Conservation (phyloP, 2,797 vertebrate species). For the Chloroceryle amazona region DNA sequence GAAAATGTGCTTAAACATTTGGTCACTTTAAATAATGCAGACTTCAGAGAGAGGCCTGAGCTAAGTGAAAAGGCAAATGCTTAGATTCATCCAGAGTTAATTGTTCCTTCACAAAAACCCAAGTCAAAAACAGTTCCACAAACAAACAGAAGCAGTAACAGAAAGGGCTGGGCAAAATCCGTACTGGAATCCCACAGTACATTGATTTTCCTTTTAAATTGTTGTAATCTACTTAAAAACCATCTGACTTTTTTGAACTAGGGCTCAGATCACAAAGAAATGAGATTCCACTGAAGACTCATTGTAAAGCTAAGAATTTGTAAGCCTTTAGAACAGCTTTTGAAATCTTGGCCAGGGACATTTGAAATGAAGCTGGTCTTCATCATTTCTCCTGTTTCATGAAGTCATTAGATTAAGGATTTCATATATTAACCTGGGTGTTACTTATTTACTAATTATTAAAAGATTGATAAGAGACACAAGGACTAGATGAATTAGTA, state of each 20-base stretch:
- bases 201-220: slow-evolving; percentile 34
- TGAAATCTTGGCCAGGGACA: background rate
- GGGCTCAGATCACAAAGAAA: background rate
- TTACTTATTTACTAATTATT: background rate
- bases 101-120: background rate
- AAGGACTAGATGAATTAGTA: slow-evolving; percentile 17
- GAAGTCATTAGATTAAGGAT: slow-evolving; percentile 47
- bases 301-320: background rate
- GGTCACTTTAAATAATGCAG: background rate
- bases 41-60: background rate
- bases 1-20: background rate
- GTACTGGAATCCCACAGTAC: background rate
- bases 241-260: background rate
- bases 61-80: background rate
- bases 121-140: slow-evolving; percentile 20
- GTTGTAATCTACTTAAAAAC: background rate
- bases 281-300: background rate
- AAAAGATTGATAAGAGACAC: slow-evolving; percentile 14
- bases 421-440: background rate
- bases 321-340: slow-evolving; percentile 6
- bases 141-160: background rate
- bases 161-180: background rate
- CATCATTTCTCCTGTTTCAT: slow-evolving; percentile 42
- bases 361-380: slow-evolving; percentile 60
- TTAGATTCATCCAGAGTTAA: background rate